Evolutionary conservation across 2,797 vertebrate species (phyloP).

Genomic region (Anabas testudineus): DNA sequence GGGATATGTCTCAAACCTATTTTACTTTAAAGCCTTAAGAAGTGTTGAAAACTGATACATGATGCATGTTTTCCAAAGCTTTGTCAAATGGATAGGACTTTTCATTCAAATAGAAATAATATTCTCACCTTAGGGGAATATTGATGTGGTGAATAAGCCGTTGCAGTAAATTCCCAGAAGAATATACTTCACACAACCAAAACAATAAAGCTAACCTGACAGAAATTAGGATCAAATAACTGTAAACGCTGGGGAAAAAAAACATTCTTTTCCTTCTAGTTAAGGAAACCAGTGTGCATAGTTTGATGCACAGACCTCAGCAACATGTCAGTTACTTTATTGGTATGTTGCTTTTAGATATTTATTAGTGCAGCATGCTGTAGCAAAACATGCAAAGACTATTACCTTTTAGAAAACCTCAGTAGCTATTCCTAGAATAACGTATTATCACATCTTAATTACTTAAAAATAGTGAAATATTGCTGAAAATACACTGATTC

Average conservation of each 20-base stretch:
- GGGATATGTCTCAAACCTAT: slow-evolving; percentile 80
- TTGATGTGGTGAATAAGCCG: slow-evolving; percentile 80
- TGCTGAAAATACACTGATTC: not conserved
- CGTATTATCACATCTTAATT: not conserved
- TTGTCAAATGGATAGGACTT: slow-evolving; percentile 86
- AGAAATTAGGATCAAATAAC: slow-evolving; percentile 53
- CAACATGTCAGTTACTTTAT: not conserved
- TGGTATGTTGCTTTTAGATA: not conserved
- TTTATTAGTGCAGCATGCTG: not conserved
- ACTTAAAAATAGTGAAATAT: not conserved
- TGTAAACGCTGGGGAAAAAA: slow-evolving; percentile 36
- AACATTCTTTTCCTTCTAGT: slow-evolving; percentile 4
- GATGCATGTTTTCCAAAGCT: slow-evolving; percentile 91
- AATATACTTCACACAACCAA: slow-evolving; percentile 57
- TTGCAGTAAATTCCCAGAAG: slow-evolving; percentile 52
- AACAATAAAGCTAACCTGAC: slow-evolving; percentile 32
- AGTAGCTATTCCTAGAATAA: not conserved
- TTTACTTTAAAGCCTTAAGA: slow-evolving; percentile 77
- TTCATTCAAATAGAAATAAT: slow-evolving; percentile 90
- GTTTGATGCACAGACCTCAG: not conserved
- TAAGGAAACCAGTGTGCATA: slow-evolving; percentile 28
- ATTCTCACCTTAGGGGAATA: slow-evolving; percentile 88
- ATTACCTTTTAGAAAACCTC: not conserved
- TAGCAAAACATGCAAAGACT: not conserved
- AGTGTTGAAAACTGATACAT: slow-evolving; percentile 82